These are phyloP conservation scores for Amphiprion percula DNA, from an alignment of 2,113 vertebrate species.

Conservation along the genomic window DNA sequence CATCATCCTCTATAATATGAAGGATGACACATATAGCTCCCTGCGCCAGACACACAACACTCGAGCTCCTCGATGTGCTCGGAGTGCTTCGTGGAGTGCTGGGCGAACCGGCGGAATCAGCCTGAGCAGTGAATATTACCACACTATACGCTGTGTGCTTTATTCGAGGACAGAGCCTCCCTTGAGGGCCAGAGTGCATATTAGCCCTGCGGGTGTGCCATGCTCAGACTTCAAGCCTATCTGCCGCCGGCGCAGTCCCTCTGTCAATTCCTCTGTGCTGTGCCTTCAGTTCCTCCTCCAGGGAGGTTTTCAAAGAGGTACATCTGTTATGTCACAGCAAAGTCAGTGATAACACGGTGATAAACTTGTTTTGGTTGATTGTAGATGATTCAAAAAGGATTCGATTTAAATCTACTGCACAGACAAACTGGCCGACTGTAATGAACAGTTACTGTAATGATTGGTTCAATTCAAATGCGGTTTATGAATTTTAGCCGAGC, in stretches of 20 bases:
- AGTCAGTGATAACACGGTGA: conserved; percentile 1
- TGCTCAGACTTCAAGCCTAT: conserved; percentile 49
- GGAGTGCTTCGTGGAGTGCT: conserved; percentile 8
- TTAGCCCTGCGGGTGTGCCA: conserved; percentile 69
- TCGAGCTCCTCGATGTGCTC: conserved; percentile 23
- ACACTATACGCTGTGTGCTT: conserved; percentile 55
- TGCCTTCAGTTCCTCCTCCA: conserved; percentile 47
- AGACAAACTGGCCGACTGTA: background rate
- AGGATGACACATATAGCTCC: conserved; percentile 18
- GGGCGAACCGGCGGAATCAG: conserved; percentile 37
- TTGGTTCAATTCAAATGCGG: background rate
- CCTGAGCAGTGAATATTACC: conserved; percentile 29
- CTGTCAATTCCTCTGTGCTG: conserved; percentile 48
- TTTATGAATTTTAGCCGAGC: conserved; percentile 29
- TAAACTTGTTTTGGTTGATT: conserved; percentile 9
- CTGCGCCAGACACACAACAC: conserved; percentile 8
- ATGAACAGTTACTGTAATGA: background rate
- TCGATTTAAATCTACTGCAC: background rate
- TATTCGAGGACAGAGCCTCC: conserved; percentile 66
- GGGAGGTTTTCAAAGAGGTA: conserved; percentile 57
- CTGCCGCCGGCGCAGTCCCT: conserved; percentile 61
- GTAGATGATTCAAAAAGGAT: background rate
- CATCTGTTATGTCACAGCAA: conserved; percentile 53
- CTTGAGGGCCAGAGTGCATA: conserved; percentile 54
- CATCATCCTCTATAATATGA: background rate